phyloP scores from a whole-genome alignment of 2,113 vertebrate genomes.

The Pseudopodoces humilis region DNA sequence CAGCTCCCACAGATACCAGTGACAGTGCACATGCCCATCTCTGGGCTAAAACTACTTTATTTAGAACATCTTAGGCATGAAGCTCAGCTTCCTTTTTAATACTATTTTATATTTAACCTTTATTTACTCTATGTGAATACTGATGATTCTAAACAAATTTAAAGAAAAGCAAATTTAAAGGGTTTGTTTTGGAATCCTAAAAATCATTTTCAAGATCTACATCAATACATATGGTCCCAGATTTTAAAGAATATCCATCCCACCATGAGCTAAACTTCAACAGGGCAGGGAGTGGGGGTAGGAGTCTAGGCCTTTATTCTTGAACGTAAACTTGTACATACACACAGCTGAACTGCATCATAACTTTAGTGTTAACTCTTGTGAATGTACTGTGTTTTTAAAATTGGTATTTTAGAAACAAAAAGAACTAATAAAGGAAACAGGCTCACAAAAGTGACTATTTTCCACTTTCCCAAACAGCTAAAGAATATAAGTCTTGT shows the following conservation, averaged over 20 bases:
- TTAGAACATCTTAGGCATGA: background rate
- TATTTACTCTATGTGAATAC: background rate
- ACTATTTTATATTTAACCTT: background rate
- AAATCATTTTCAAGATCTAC: background rate
- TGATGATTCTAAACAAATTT: background rate
- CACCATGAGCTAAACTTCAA: background rate
- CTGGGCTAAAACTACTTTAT: background rate
- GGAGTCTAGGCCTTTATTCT: background rate
- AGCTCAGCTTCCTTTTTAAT: background rate
- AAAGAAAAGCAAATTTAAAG: background rate
- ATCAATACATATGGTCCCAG: background rate
- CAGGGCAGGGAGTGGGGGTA: accelerated
- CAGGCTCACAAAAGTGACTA: background rate
- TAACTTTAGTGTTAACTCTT: background rate
- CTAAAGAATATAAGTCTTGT: background rate
- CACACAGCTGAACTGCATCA: background rate
- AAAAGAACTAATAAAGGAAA: background rate
- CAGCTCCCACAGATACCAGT: background rate
- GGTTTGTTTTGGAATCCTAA: background rate
- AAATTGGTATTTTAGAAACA: background rate
- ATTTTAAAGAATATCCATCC: background rate
- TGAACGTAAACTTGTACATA: background rate
- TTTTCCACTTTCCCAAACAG: background rate
- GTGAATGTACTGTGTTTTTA: accelerated
- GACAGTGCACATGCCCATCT: background rate